Evolutionary conservation across 2,113 vertebrate species (phyloP).

Genomic region (Labeo rohita): DNA sequence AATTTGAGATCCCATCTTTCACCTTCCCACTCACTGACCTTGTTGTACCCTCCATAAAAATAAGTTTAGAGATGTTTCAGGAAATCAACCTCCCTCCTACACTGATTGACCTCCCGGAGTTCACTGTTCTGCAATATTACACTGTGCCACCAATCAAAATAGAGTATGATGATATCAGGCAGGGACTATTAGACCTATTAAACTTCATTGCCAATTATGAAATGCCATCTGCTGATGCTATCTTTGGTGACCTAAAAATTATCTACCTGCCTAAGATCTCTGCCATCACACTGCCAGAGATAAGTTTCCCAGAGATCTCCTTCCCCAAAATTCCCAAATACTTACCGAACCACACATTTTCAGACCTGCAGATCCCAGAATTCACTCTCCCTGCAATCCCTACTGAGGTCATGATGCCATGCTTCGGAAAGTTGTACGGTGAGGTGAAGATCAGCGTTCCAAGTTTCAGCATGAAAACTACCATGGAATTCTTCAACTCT

Average conservation of each 20-base stretch:
- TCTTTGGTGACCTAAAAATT: slow-evolving; percentile 78
- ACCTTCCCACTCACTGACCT: slow-evolving; percentile 87
- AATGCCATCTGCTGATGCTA: slow-evolving; percentile 63
- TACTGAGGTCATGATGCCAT: slow-evolving; percentile 76
- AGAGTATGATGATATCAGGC: slow-evolving; percentile 82
- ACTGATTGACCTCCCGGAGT: slow-evolving; percentile 82
- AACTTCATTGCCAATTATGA: slow-evolving; percentile 80
- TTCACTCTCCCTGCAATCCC: slow-evolving; percentile 82
- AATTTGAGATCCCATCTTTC: slow-evolving; percentile 81
- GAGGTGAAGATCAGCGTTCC: slow-evolving; percentile 83
- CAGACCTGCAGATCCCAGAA: slow-evolving; percentile 75
- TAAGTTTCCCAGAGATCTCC: slow-evolving; percentile 77
- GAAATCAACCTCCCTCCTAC: slow-evolving; percentile 76
- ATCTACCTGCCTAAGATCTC: slow-evolving; percentile 70
- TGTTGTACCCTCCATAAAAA: slow-evolving; percentile 75
- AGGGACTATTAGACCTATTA: slow-evolving; percentile 77
- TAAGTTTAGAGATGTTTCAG: slow-evolving; percentile 77
- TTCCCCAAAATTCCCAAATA: slow-evolving; percentile 81
- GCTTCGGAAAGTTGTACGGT: slow-evolving; percentile 84
- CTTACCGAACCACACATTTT: slow-evolving; percentile 70
- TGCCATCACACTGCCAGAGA: slow-evolving; percentile 72
- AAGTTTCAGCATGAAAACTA: slow-evolving; percentile 78
- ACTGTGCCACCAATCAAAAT: slow-evolving; percentile 80
- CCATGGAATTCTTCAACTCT: slow-evolving; percentile 78
- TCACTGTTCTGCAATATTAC: slow-evolving; percentile 79